These are phyloP conservation scores for Oncorhynchus nerka DNA, from an alignment of 2,113 vertebrate species.

Conservation along the genomic window DNA sequence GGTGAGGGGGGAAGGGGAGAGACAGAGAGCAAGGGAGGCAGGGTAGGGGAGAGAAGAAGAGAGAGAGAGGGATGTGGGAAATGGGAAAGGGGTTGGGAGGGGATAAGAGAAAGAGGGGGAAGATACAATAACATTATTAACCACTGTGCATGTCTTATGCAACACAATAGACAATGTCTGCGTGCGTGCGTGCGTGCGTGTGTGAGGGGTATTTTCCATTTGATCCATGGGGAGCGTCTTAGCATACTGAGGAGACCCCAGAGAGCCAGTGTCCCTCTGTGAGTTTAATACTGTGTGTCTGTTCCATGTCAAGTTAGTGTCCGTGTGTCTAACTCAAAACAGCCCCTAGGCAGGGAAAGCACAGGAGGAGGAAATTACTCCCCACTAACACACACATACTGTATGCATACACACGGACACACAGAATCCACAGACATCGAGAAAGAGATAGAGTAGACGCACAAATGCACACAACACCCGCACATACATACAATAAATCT, in stretches of 20 bases:
- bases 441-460: too few relatives aligned
- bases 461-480: too few relatives aligned
- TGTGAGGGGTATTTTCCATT: not conserved
- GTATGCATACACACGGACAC: too few relatives aligned
- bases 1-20: not conserved
- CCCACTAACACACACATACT: too few relatives aligned
- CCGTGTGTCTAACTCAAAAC: too few relatives aligned
- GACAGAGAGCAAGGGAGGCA: too few relatives aligned
- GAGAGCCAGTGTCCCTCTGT: not conserved
- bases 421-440: too few relatives aligned
- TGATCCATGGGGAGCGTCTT: not conserved
- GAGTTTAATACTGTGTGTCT: not conserved
- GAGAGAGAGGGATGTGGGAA: slow-evolving; percentile 20
- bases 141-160: not conserved
- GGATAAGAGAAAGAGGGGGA: not conserved
- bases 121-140: not conserved
- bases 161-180: not conserved
- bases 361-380: too few relatives aligned
- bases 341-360: too few relatives aligned
- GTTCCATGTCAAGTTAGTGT: not conserved
- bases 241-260: not conserved
- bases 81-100: not conserved
- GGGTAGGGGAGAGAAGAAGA: too few relatives aligned
- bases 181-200: too few relatives aligned
- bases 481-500: not conserved